phyloP scores from a whole-genome alignment of 30 jellyfish, hydroid and myxozoan species.

The Morbakka virulenta region DNA sequence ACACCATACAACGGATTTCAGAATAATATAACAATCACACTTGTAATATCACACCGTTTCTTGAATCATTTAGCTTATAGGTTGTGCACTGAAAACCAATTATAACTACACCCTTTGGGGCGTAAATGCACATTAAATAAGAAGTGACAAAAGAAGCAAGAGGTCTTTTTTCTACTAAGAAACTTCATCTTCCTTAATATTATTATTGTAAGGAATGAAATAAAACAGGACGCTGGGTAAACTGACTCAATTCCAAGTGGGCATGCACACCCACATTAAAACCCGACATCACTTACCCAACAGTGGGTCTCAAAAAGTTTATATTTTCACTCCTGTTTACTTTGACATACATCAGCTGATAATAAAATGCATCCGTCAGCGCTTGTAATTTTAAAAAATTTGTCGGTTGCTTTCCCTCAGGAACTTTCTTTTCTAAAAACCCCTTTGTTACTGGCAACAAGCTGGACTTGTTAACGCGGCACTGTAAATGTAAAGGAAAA shows the following conservation, averaged over 20 bases:
- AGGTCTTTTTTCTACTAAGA: too few species aligned
- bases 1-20: too few species aligned
- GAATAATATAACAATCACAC: too few species aligned
- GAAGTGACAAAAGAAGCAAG: too few species aligned
- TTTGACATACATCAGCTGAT: constrained; percentile 40
- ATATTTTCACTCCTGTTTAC: background rate
- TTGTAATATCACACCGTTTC: too few species aligned
- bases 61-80: too few species aligned
- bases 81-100: too few species aligned
- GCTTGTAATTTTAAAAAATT: constrained; percentile 55
- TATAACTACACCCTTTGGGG: too few species aligned
- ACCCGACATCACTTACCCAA: constrained; percentile 20
- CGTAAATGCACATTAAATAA: too few species aligned
- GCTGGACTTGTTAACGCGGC: constrained; percentile 43
- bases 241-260: background rate
- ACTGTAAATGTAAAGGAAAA: constrained; percentile 29
- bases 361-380: constrained; percentile 43
- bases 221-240: background rate
- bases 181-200: too few species aligned
- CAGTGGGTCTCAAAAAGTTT: constrained; percentile 10
- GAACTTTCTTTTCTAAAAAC: constrained; percentile 53
- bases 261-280: background rate
- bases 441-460: constrained; percentile 43
- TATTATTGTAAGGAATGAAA: too few species aligned
- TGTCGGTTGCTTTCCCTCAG: constrained; percentile 71